Percentiles rank a stretch among this genome's conserved stretches.
These are phyloP conservation scores for Agonum fuliginosum DNA, from an alignment of 2,888 invertebrate species.

Conservation along the genomic window DNA sequence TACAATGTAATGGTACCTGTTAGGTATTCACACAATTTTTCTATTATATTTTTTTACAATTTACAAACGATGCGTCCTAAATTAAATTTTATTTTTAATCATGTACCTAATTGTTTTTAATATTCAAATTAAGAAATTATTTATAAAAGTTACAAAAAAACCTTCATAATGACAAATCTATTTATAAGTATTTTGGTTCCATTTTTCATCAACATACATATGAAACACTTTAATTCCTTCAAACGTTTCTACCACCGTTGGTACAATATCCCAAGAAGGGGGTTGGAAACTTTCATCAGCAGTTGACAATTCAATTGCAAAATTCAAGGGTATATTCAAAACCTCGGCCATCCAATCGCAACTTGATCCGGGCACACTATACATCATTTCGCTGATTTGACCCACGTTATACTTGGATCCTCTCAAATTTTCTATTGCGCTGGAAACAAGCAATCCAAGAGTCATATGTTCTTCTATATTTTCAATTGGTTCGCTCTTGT, in stretches of 20 bases:
- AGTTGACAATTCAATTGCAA: slow-evolving; percentile 79
- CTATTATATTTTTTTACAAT: too few species aligned
- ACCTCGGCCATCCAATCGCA: slow-evolving; percentile 79
- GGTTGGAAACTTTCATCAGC: slow-evolving; percentile 77
- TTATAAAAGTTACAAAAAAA: too few species aligned
- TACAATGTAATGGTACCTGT: too few species aligned
- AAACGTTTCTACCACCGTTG: slow-evolving; percentile 78
- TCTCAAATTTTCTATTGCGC: slow-evolving; percentile 69
- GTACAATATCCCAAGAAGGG: slow-evolving; percentile 74
- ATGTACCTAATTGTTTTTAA: too few species aligned
- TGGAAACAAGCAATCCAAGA: slow-evolving; percentile 71
- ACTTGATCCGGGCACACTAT: slow-evolving; percentile 77
- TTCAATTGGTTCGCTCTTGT: slow-evolving; percentile 73
- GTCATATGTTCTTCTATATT: slow-evolving; percentile 73
- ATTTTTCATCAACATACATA: slow-evolving; percentile 21
- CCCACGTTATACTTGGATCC: slow-evolving; percentile 70
- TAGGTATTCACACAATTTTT: too few species aligned
- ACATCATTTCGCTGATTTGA: slow-evolving; percentile 72
- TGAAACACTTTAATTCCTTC: slow-evolving; percentile 73
- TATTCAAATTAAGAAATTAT: too few species aligned
- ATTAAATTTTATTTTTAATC: too few species aligned
- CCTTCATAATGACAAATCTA: too few species aligned
- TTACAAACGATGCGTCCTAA: too few species aligned
- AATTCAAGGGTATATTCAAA: slow-evolving; percentile 76
- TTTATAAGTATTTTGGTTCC: neutral